Evolutionary conservation across 2,888 invertebrate genomes (phyloP).

Genomic region (Heliconius ethilla): DNA sequence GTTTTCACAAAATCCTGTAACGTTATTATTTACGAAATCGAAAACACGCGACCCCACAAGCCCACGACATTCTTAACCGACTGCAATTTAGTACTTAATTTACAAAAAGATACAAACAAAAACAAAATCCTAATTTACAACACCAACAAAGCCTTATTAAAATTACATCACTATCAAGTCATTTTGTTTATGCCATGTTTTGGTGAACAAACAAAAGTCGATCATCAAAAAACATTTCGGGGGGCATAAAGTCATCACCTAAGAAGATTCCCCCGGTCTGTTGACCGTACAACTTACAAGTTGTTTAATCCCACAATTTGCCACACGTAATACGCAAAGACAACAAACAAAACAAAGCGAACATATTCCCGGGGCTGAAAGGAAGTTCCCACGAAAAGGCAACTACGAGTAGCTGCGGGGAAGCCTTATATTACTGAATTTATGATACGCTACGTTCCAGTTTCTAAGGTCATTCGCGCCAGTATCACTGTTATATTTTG

Average conservation of each 20-base stretch:
- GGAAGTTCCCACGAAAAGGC: conserved; percentile 78
- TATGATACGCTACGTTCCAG: conserved; percentile 72
- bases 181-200: conserved; percentile 60
- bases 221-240: conserved; percentile 62
- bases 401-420: conserved; percentile 66
- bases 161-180: conserved; percentile 55
- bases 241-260: conserved; percentile 59
- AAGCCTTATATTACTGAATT: conserved; percentile 77
- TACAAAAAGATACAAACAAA: conserved; percentile 57
- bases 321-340: conserved; percentile 77
- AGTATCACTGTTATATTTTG: conserved; percentile 66
- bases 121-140: conserved; percentile 57
- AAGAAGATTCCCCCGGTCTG: conserved; percentile 67
- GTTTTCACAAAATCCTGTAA: conserved; percentile 71
- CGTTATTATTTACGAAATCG: conserved; percentile 65
- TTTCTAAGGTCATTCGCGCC: conserved; percentile 68
- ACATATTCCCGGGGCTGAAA: conserved; percentile 74
- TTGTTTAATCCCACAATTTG: conserved; percentile 79
- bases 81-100: conserved; percentile 59
- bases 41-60: conserved; percentile 52
- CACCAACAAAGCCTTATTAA: conserved; percentile 57
- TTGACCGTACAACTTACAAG: conserved; percentile 77
- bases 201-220: conserved; percentile 60
- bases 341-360: conserved; percentile 76
- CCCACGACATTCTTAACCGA: conserved; percentile 55